Conservation (phyloP, 2,888 invertebrate genomes). For the Caenorhabditis sp. region DNA sequence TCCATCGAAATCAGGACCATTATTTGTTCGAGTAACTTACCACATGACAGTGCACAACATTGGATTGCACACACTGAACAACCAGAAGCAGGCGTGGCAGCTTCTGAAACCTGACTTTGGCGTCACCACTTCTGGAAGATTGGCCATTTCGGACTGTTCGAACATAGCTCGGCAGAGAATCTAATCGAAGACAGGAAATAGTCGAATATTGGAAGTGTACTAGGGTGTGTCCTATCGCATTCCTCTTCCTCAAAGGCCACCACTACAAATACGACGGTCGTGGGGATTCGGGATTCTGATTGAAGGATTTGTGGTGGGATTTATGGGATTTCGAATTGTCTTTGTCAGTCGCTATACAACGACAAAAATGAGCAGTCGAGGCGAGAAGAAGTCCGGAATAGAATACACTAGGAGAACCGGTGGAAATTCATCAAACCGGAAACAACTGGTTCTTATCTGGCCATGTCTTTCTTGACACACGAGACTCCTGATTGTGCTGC, state of each 20-base stretch:
- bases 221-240: neutral
- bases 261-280: slow-evolving; percentile 19
- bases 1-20: neutral
- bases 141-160: neutral
- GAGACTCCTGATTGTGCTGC: neutral
- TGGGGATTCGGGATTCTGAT: neutral
- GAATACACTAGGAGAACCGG: no score
- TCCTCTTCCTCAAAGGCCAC: slow-evolving; percentile 42
- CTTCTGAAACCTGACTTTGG: neutral
- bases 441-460: neutral
- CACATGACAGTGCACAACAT: slow-evolving; percentile 37
- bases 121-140: neutral
- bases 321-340: neutral
- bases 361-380: neutral
- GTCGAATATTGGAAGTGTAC: neutral
- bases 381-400: no score
- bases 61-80: slow-evolving; percentile 17
- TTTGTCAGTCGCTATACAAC: neutral
- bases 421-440: neutral
- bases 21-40: neutral
- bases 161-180: neutral
- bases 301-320: neutral
- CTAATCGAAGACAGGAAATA: neutral
- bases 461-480: no score
- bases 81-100: slow-evolving; percentile 42